Conservation (phyloP, 2,113 vertebrate genomes). For the Marmota monax region DNA sequence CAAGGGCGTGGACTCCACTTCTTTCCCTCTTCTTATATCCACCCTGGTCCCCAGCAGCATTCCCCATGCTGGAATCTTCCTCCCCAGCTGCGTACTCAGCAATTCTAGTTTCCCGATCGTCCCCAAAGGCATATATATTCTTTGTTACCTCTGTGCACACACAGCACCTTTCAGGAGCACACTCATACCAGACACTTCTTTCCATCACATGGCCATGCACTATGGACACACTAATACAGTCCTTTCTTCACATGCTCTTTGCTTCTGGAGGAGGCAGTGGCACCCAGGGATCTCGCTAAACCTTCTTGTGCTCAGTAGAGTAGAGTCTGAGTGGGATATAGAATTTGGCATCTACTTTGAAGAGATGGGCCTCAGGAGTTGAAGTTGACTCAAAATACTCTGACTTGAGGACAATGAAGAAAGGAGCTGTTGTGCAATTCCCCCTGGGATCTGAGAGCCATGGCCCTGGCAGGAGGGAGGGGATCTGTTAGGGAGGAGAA, state of each 20-base stretch:
- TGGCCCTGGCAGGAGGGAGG: background rate
- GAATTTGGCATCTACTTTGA: slow-evolving; percentile 56
- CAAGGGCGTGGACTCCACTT: background rate
- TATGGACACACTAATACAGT: background rate
- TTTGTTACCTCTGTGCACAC: background rate
- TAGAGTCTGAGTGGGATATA: slow-evolving; percentile 34
- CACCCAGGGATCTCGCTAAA: background rate
- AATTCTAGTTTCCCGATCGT: background rate
- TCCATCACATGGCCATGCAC: background rate
- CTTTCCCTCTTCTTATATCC: slow-evolving; percentile 41
- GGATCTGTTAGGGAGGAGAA: slow-evolving; percentile 66
- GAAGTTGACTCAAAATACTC: slow-evolving; percentile 18
- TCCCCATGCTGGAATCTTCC: background rate
- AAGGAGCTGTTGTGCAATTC: background rate
- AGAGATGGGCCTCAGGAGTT: slow-evolving; percentile 33
- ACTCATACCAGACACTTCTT: background rate
- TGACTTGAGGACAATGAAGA: slow-evolving; percentile 59
- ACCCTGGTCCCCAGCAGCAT: background rate
- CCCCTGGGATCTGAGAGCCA: background rate
- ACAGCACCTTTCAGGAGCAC: background rate
- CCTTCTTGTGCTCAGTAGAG: slow-evolving; percentile 33
- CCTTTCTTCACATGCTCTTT: background rate
- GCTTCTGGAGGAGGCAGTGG: slow-evolving; percentile 18
- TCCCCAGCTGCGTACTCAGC: background rate
- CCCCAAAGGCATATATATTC: background rate